Conservation (phyloP, 2,888 invertebrate genomes). For the Hoplodrina blanda region DNA sequence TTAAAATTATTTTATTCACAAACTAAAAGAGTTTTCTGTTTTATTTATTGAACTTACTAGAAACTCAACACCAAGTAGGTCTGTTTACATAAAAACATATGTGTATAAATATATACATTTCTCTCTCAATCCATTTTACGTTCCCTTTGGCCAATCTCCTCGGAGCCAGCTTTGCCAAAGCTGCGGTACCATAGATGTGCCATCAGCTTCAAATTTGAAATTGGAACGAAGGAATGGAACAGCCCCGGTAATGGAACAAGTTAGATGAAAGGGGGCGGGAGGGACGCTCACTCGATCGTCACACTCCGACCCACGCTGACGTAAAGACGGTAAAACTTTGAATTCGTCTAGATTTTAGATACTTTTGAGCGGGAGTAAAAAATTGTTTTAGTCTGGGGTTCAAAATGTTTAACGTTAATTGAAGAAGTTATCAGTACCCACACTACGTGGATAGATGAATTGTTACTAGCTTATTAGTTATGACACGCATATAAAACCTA, state of each 20-base stretch:
- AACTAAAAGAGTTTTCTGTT: too few species aligned
- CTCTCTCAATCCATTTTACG: conserved; percentile 44
- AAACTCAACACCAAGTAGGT: not conserved
- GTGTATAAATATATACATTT: conserved; percentile 16
- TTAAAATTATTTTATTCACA: too few species aligned
- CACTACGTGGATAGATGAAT: not conserved
- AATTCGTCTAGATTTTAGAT: conserved; percentile 74
- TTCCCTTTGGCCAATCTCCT: conserved; percentile 68
- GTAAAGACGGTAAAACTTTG: conserved; percentile 77
- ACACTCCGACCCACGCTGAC: conserved; percentile 67
- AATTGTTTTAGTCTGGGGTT: conserved; percentile 12
- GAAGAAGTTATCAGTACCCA: not conserved
- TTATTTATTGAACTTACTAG: not conserved
- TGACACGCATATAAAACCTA: not conserved
- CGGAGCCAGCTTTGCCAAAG: conserved; percentile 68
- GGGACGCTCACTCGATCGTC: conserved; percentile 73
- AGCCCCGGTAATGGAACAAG: conserved; percentile 88
- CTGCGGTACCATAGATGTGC: conserved; percentile 85
- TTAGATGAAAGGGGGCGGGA: conserved; percentile 86
- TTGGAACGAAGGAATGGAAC: conserved; percentile 90
- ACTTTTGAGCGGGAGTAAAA: conserved; percentile 65
- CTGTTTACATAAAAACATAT: conserved; percentile 7
- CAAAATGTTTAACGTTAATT: conserved; percentile 2
- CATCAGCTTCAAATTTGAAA: conserved; percentile 89
- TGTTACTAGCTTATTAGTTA: not conserved